Conservation (phyloP, 1,140 invertebrate genomes). For the Aricia agestis region DNA sequence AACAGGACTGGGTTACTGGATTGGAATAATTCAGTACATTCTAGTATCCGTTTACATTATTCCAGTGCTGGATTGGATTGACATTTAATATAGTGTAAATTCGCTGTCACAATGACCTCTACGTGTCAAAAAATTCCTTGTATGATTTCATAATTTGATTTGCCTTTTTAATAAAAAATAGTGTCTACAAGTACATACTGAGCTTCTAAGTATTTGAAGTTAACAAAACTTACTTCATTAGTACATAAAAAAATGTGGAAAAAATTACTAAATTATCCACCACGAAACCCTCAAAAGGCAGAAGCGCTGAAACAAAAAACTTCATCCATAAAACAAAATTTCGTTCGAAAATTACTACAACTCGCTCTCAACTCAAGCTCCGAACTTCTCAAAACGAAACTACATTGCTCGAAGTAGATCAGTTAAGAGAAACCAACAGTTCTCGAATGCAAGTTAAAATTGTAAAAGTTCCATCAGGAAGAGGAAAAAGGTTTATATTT, state of each 20-base stretch:
- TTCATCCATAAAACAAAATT: not conserved
- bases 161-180: too few relatives aligned
- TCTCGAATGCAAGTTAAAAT: not conserved
- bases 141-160: too few relatives aligned
- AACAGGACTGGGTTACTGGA: too few relatives aligned
- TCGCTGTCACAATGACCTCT: too few relatives aligned
- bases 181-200: too few relatives aligned
- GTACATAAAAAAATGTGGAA: not conserved
- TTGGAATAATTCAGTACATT: too few relatives aligned
- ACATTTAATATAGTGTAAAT: too few relatives aligned
- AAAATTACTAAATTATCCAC: not conserved
- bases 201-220: too few relatives aligned
- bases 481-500: not conserved
- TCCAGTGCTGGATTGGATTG: too few relatives aligned
- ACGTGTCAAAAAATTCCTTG: too few relatives aligned
- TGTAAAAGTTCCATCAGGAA: not conserved
- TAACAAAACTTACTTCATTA: too few relatives aligned
- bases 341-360: conserved; percentile 1
- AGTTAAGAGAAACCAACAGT: not conserved
- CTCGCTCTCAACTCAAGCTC: not conserved
- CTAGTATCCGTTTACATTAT: too few relatives aligned
- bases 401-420: not conserved
- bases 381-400: not conserved
- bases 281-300: not conserved
- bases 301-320: not conserved